These are phyloP conservation scores for Ferrisia virgata DNA, from an alignment of 2,888 invertebrate genomes.

Conservation along the genomic window DNA sequence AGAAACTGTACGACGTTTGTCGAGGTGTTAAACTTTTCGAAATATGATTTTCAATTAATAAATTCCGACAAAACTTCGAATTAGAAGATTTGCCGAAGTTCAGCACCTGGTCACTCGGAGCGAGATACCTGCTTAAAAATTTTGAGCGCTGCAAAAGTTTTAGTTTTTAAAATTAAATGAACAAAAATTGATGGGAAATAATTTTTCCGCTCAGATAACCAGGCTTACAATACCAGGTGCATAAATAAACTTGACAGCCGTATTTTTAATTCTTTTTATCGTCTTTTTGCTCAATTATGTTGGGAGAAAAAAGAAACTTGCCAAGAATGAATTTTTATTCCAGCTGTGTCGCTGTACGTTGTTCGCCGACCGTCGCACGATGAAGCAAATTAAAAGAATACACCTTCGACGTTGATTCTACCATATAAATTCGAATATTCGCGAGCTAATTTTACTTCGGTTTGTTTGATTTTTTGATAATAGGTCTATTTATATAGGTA, in stretches of 20 bases:
- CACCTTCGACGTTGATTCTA: too few species aligned
- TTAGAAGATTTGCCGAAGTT: neutral
- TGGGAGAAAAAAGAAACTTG: neutral
- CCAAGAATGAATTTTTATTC: neutral
- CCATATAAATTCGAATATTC: too few species aligned
- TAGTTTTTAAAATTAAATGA: neutral
- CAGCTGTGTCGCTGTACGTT: neutral
- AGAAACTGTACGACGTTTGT: neutral
- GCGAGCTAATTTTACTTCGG: too few species aligned
- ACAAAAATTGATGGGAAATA: slow-evolving; percentile 17
- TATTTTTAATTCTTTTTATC: slow-evolving; percentile 5
- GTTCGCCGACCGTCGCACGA: too few species aligned
- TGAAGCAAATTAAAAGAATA: too few species aligned
- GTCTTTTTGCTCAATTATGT: neutral
- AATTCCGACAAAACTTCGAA: neutral
- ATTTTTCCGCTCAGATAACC: neutral
- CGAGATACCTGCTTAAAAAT: neutral
- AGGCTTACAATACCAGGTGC: neutral
- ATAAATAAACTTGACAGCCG: neutral
- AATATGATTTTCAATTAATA: slow-evolving; percentile 17
- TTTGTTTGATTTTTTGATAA: too few species aligned
- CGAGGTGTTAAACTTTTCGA: neutral
- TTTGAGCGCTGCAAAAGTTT: neutral
- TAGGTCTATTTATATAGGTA: too few species aligned
- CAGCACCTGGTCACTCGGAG: neutral